phyloP scores from a whole-genome alignment of 2,888 invertebrate species.

The Tyria jacobaeae region DNA sequence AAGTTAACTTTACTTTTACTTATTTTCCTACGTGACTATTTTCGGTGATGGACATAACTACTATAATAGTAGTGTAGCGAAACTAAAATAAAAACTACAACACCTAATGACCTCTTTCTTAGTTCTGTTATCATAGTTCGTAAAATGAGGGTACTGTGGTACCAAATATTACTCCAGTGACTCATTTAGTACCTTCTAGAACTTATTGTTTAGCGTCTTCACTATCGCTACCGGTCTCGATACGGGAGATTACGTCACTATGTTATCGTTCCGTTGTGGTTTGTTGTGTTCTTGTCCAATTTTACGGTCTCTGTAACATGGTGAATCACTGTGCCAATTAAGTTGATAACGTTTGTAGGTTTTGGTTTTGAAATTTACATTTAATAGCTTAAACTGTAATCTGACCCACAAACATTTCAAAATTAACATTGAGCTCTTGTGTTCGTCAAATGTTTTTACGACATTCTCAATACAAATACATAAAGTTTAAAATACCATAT shows the following conservation, averaged over 20 bases:
- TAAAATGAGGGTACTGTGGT: not conserved
- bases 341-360: conserved; percentile 27
- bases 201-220: conserved; percentile 46
- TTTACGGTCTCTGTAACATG: conserved; percentile 40
- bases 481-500: too few species aligned
- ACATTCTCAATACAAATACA: too few species aligned
- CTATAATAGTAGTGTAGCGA: too few species aligned
- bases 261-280: conserved; percentile 56
- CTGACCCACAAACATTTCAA: not conserved
- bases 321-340: conserved; percentile 35
- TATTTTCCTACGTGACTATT: too few species aligned
- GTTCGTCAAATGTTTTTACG: too few species aligned
- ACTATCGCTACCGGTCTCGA: conserved; percentile 42
- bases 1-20: not conserved
- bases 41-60: too few species aligned
- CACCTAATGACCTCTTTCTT: too few species aligned
- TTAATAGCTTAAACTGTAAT: too few species aligned
- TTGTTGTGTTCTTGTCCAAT: conserved; percentile 35
- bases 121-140: too few species aligned
- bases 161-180: not conserved
- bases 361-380: too few species aligned
- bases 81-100: too few species aligned
- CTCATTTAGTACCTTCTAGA: conserved; percentile 17
- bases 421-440: not conserved
- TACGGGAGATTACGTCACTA: conserved; percentile 58